phyloP scores from a whole-genome alignment of 2,113 vertebrate genomes.

The Leptobrachium leishanense region DNA sequence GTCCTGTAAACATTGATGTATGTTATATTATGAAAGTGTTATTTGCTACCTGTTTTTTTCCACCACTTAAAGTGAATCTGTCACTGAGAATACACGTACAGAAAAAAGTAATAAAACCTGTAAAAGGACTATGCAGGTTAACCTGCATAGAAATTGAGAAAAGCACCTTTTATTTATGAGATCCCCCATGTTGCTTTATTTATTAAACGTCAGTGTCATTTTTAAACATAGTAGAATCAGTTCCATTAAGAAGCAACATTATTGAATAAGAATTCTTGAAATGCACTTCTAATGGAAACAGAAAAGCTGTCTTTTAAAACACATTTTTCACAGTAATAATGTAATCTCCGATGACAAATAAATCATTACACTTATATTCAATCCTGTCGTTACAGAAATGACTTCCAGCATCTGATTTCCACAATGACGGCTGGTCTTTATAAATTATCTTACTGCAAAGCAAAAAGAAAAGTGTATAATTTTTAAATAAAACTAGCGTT shows the following conservation, averaged over 20 bases:
- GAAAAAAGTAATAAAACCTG: not conserved
- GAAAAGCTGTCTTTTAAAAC: not conserved
- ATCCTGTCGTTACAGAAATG: no score
- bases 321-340: not conserved
- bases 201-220: not conserved
- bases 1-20: not conserved
- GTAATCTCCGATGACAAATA: not conserved
- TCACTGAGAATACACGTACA: not conserved
- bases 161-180: not conserved
- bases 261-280: not conserved
- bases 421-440: no score
- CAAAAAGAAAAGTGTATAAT: no score
- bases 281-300: not conserved
- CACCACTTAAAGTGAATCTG: not conserved
- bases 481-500: no score
- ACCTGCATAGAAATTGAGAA: not conserved
- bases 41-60: not conserved
- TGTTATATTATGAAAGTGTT: not conserved
- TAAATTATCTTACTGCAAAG: no score
- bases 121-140: not conserved
- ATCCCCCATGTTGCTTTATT: not conserved
- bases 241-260: not conserved
- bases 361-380: not conserved
- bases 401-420: no score
- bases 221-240: not conserved